phyloP scores from a whole-genome alignment of 2,797 vertebrate species.

The Zalophus californianus region DNA sequence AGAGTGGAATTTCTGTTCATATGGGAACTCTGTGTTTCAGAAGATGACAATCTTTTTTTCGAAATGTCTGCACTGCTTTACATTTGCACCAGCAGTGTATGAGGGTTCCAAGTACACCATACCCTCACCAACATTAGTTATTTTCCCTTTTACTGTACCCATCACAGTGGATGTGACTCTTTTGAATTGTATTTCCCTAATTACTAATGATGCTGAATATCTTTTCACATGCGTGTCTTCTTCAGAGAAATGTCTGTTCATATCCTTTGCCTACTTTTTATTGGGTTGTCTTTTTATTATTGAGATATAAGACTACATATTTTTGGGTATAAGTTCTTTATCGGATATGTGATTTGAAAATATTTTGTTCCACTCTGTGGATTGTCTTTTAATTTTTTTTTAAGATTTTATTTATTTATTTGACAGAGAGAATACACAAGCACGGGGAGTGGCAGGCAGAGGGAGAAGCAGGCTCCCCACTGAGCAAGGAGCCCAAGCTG shows the following conservation, averaged over 20 bases:
- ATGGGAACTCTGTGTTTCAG: neutral
- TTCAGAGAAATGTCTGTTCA: neutral
- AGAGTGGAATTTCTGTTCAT: neutral
- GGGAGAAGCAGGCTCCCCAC: too few relatives aligned
- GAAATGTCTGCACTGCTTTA: neutral
- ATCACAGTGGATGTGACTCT: neutral
- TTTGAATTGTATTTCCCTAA: neutral
- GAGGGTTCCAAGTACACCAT: neutral
- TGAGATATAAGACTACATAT: neutral
- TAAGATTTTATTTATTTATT: neutral
- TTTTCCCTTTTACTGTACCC: neutral
- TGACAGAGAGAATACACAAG: neutral
- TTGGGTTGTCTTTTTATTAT: neutral
- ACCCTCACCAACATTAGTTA: neutral
- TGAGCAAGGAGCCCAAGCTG: too few relatives aligned
- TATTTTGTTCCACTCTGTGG: neutral
- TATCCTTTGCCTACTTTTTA: neutral
- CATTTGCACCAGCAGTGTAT: neutral
- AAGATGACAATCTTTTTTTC: neutral
- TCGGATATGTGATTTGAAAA: neutral
- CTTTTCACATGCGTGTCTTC: neutral
- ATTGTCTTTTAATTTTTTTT: neutral
- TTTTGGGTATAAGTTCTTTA: neutral
- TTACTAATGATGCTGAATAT: neutral
- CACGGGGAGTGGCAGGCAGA: too few relatives aligned